A percentile compares a stretch with the other conserved stretches of the same genome.
Conservation (phyloP, 2,113 vertebrate genomes). For the Otis tarda region DNA sequence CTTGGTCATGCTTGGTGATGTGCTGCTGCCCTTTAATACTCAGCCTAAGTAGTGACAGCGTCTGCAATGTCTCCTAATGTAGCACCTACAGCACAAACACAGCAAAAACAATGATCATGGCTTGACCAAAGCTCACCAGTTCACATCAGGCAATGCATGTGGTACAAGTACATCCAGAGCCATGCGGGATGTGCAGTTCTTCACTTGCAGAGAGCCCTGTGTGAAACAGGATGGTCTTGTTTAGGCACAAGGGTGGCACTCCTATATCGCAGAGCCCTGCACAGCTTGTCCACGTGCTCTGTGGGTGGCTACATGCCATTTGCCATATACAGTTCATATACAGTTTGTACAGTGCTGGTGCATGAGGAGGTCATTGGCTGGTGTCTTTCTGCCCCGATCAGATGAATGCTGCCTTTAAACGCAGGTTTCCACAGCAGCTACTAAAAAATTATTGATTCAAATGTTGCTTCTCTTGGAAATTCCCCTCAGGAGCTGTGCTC, state of each 20-base stretch:
- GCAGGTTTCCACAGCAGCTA: not conserved
- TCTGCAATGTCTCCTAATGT: not conserved
- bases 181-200: accelerated
- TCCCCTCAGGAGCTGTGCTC: not conserved
- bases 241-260: accelerated
- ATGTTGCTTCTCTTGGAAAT: not conserved
- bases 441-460: not conserved
- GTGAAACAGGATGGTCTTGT: not conserved
- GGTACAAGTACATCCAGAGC: not conserved
- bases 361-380: accelerated
- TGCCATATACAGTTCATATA: not conserved
- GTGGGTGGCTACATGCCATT: not conserved
- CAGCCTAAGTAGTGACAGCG: not conserved
- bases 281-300: accelerated
- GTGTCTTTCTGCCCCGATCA: not conserved
- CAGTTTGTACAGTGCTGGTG: not conserved
- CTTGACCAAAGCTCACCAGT: not conserved
- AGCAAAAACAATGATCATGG: not conserved
- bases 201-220: not conserved
- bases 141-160: accelerated
- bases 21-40: not conserved
- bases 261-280: accelerated
- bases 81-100: not conserved
- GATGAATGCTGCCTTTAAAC: accelerated
- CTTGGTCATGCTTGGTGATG: not conserved